Base-by-base conservation (phyloP, 2,888 invertebrate genomes). In the Xestia c-nigrum region DNA sequence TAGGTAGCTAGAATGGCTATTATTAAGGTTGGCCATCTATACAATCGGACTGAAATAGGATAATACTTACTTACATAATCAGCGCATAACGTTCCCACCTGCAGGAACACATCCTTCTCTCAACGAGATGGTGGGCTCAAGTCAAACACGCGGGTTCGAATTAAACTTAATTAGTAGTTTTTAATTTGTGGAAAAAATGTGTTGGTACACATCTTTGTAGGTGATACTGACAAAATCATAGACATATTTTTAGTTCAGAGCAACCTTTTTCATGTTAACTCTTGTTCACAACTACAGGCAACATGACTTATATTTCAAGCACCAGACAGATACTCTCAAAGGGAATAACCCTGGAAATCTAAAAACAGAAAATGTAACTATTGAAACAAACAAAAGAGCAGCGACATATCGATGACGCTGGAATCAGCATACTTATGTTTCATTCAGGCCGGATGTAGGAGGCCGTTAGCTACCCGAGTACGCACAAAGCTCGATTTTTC, bases 401-500 rank as follows among this genome's bases (percentile, higher is more conserved):
- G 88, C 76, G 73, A 72, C 80, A 76, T 80, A 78, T 80, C 74
- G 77, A 79, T 84, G 89, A 88, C 86, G 82, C 83, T 82, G 84
- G 87, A 88, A 92, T 91, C 90, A 91, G 75, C 77, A 78, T 84
- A 90, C 92, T 93, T 92, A 94, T 93, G 92, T 93, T 93, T 93
- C 93, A 95, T 95, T 94, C 92, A 93, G 89, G 80, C 85, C 87
- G 91, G 90, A 91, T 90, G 91, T 91, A 88, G 73, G 73, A 87
- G 85, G 86, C 91, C 90, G 91, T 91, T 91, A 92, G 91, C 92
- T 90, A 84, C 82, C 87, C 87, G 89, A 89, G 91, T 90, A 86
- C 86, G 88, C 89, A 91, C 93, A 92, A 92, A 92, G 93, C 92
- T 88, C 92, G 92, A 95, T 95, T 95, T 95, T 92, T 94, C 93